Conservation (phyloP, 2,797 vertebrate genomes). For the Centropyge bicolor region DNA sequence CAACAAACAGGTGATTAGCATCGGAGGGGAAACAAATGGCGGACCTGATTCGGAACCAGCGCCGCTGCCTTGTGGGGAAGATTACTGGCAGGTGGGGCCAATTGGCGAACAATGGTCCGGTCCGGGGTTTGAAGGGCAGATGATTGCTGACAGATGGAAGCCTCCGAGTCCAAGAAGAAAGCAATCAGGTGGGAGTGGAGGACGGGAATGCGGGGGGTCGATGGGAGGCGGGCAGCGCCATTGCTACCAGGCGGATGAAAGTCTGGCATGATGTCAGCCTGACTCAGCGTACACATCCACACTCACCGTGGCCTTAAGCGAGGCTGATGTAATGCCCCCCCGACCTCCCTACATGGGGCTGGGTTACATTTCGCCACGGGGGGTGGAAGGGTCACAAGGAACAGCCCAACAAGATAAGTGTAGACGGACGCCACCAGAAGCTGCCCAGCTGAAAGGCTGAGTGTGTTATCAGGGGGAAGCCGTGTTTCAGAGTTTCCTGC, state of each 20-base stretch:
- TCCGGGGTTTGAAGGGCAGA: conserved; percentile 82
- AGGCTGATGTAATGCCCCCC: conserved; percentile 81
- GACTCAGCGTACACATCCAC: conserved; percentile 78
- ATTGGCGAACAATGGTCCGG: conserved; percentile 83
- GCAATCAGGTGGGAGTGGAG: conserved; percentile 80
- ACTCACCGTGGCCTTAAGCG: conserved; percentile 68
- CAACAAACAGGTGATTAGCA: conserved; percentile 87
- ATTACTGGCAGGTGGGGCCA: conserved; percentile 87
- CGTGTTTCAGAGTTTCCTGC: conserved; percentile 15
- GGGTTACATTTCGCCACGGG: conserved; percentile 41
- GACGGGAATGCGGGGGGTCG: conserved; percentile 66
- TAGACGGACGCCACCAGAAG: conserved; percentile 64
- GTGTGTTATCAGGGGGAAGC: conserved; percentile 25
- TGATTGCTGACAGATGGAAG: conserved; percentile 89
- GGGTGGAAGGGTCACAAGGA: conserved; percentile 63
- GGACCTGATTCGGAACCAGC: conserved; percentile 75
- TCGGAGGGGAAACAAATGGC: conserved; percentile 83
- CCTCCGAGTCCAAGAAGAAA: conserved; percentile 82
- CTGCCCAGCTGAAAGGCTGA: conserved; percentile 35
- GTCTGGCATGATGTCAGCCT: conserved; percentile 86
- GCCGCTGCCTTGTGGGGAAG: conserved; percentile 77
- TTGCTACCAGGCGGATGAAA: conserved; percentile 82
- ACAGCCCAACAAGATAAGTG: conserved; percentile 61
- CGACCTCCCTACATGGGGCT: conserved; percentile 46
- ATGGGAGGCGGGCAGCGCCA: conserved; percentile 57